Base-by-base conservation (phyloP, 1,140 invertebrate species). In the Anoplophora glabripennis region DNA sequence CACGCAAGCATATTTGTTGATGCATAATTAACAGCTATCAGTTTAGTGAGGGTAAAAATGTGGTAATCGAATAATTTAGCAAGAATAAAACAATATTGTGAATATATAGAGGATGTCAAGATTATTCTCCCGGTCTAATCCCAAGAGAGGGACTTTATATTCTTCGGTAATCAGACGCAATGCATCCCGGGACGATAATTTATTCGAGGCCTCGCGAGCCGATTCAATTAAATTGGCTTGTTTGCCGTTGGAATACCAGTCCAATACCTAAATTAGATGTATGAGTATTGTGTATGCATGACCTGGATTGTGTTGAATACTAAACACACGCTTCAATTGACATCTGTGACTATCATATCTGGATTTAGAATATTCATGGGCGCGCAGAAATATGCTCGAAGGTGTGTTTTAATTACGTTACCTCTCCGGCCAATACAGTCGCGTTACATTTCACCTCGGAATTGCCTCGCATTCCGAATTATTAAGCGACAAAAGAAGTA, bases 221-320 rank as follows among this genome's bases (percentile, higher is more conserved):
- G 59, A 65, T 65, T 65, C 63, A 62, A 65, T 65, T 59, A 62
- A 65, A 62, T 53, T 54, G 60, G 45, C 59, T 65, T 62, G 63
- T 65, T 65, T 65, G 53, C 55, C 57, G 53, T 62, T 12, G 41
- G 57, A 52, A 62, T 62, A 37, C 47, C 44, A 38, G 58, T 49
- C 56, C 58, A 64, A 56, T 64, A 59, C 62, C 53, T 42, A 64
- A 64, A 64, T 64, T 49, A 49, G 47, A 49, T 49, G 47, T 34
- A 49, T 49, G 47, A 49, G 28, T 12, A 49, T 49, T 36, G 47
- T 49, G 47, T 49, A 49, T 49, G 47, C 47, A 49, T 49, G 47
- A 35, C 47, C 34, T 49, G 47, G 9, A 49, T 49, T 49, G 47
- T 49, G 47, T 49, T 49, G 47, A 34, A 37, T 49, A 34, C 33